Evolutionary conservation across 35 echinoderm and acorn worm species (phyloP).

Genomic region (Lytechinus variegatus): DNA sequence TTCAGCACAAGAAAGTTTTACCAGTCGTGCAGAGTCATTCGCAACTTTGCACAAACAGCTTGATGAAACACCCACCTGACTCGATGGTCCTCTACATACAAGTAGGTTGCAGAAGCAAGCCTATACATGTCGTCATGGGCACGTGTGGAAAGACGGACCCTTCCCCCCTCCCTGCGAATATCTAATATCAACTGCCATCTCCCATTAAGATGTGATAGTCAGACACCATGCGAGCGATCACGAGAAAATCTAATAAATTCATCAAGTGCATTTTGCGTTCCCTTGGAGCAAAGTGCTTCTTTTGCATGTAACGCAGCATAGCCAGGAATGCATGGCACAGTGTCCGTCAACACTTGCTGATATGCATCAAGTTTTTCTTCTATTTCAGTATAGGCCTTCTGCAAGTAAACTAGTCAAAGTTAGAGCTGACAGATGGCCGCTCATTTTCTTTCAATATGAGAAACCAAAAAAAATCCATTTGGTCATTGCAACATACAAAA

Average conservation of each 20-base stretch:
- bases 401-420: too few relatives aligned
- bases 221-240: background rate
- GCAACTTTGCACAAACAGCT: too few relatives aligned
- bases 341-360: background rate
- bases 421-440: too few relatives aligned
- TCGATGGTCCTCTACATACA: background rate
- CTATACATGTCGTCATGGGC: background rate
- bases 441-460: too few relatives aligned
- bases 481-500: too few relatives aligned
- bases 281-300: background rate
- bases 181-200: background rate
- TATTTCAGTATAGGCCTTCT: background rate
- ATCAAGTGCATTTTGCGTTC: background rate
- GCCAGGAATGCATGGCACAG: background rate
- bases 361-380: background rate
- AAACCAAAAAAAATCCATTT: too few relatives aligned
- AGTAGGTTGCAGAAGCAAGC: background rate
- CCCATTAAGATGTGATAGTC: background rate
- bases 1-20: too few relatives aligned
- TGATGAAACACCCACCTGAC: too few relatives aligned
- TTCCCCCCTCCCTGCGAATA: background rate
- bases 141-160: background rate
- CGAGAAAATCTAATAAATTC: background rate
- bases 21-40: too few relatives aligned
- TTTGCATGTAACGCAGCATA: background rate